A percentile compares a stretch with the other conserved stretches of the same genome.
Conservation (phyloP, 1,140 invertebrate genomes). For the Hesperophylax magnus region DNA sequence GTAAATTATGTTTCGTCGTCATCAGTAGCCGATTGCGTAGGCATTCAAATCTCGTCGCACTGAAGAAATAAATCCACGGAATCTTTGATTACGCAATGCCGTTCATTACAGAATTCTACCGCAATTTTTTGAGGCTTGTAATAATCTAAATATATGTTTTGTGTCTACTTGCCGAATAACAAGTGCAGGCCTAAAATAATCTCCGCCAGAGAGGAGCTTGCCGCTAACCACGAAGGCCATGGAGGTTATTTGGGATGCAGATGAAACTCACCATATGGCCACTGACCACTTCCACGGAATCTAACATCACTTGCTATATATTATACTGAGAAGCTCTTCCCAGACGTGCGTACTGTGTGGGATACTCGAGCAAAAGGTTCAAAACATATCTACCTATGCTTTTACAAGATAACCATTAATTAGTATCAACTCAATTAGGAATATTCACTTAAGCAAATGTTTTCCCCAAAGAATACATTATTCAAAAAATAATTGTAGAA, state of each 20-base stretch:
- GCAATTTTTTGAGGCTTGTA: conserved; percentile 17
- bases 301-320: not conserved
- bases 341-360: conserved; percentile 20
- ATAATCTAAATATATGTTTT: conserved; percentile 23
- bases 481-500: too few species aligned
- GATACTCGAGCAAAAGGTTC: conserved; percentile 4
- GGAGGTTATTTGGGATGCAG: conserved; percentile 34
- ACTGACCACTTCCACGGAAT: not conserved
- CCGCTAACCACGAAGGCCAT: not conserved
- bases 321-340: not conserved
- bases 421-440: too few species aligned
- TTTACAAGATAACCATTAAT: too few species aligned
- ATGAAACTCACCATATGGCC: conserved; percentile 30
- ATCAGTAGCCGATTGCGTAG: too few species aligned
- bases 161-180: conserved; percentile 9
- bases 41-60: too few species aligned
- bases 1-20: too few species aligned
- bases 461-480: too few species aligned
- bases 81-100: not conserved
- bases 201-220: conserved; percentile 10
- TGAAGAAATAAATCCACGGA: not conserved
- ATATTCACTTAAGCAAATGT: too few species aligned
- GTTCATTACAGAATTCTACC: not conserved
- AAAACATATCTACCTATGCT: too few species aligned
- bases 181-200: conserved; percentile 18